These are phyloP conservation scores for Trissonchulus latispiculum DNA, from an alignment of 2,888 invertebrate genomes.

Conservation along the genomic window DNA sequence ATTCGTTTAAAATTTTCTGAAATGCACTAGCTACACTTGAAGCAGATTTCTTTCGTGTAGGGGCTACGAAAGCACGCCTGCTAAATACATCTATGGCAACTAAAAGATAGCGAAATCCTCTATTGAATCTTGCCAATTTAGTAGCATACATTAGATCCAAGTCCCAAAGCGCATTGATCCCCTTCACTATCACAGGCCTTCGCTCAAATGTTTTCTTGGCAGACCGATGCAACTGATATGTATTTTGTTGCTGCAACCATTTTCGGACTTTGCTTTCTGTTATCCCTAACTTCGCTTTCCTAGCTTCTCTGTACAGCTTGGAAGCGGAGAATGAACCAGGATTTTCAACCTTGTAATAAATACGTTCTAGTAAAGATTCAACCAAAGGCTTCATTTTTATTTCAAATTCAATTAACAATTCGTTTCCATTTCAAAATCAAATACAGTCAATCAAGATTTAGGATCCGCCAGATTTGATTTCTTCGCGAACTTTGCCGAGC, in stretches of 20 bases:
- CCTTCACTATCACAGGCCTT: not conserved
- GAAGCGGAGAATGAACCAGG: no score
- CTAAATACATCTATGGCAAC: not conserved
- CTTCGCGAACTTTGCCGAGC: not conserved
- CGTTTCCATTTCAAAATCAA: no score
- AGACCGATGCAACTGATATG: not conserved
- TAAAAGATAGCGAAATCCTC: not conserved
- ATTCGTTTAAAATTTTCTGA: not conserved
- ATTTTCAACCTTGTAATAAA: no score
- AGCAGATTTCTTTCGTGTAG: not conserved
- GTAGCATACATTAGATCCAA: no score
- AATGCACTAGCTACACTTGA: not conserved
- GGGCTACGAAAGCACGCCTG: not conserved
- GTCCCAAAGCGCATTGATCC: not conserved
- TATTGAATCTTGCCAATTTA: not conserved
- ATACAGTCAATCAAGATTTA: no score
- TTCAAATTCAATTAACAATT: no score
- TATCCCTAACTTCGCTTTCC: no score
- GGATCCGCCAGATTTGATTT: not conserved
- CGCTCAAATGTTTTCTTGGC: not conserved
- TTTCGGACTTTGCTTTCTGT: not conserved
- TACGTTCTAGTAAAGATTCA: no score
- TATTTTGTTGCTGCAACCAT: not conserved
- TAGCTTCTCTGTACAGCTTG: no score
- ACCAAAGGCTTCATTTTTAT: no score